Base-by-base conservation (phyloP, 2,888 invertebrate genomes). In the Carabus problematicus region DNA sequence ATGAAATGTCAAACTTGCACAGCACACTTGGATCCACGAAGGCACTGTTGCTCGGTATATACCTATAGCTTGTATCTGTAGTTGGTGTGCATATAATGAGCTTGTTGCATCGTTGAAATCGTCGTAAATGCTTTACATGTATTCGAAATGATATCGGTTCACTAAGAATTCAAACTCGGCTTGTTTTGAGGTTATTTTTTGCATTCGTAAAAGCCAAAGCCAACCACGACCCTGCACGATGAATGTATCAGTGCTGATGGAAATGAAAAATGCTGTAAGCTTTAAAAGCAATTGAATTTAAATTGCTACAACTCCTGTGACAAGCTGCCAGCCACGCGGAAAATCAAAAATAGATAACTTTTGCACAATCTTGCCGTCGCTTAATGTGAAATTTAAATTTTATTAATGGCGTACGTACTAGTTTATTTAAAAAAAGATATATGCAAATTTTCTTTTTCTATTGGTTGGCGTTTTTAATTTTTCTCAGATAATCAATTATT, bases 271-370 rank as follows among this genome's bases (percentile, higher is more conserved):
- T 52, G 52, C 29, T 52, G 16, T 52, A 52, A 52, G 52, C 52
- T 52, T 52, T 52, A 18, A 52, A 52, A 52, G 52, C 52, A 52
- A 52, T 52, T 52, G 52, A n/a, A 52, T 52, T 52, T 52, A 52
- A 19, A 52, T 52, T 52, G 52, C 52, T 12, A 52, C 29, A 29
- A 29, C 29, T 29, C 29, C 29, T 29, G 29, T 52, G 52, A 52
- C 52, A 52, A 19, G 18, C 52, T 19, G 52, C 19, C 52, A 52
- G 8, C 18, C n/a, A 52, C 12, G 19, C 19, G 11, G 52, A 52
- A 52, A 12, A 52, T 52, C 52, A 6, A 52, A 16, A 18, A 16
- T 52, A 9, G 52, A 29, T 18, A 52, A 52, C 52, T 52, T 52
- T 52, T 52, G 16, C 19, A n/a, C n/a, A 52, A 52, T 52, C 16